Evolutionary conservation across 23 tunicate genomes (phyloP).

Genomic region (Ascidia mentula): DNA sequence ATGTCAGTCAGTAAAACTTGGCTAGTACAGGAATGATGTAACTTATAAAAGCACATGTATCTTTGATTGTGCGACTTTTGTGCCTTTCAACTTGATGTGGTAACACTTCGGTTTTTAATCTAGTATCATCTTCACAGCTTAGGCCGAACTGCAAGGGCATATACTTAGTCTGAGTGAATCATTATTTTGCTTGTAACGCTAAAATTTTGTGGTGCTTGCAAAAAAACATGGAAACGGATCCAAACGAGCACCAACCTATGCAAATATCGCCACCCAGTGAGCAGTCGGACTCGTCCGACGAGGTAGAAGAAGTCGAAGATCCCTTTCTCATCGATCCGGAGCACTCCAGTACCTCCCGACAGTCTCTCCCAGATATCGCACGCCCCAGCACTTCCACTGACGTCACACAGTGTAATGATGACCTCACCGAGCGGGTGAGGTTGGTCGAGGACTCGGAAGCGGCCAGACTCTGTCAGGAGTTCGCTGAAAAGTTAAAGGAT

Average conservation of each 20-base stretch:
- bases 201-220: too few species aligned
- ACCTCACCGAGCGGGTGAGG: neutral
- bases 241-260: neutral
- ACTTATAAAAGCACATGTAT: too few species aligned
- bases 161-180: too few species aligned
- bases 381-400: neutral
- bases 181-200: too few species aligned
- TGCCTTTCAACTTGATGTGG: too few species aligned
- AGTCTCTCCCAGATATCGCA: neutral
- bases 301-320: neutral
- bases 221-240: neutral
- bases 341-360: neutral
- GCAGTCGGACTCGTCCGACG: neutral
- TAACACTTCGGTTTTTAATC: too few species aligned
- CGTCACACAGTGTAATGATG: neutral
- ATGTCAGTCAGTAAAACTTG: too few species aligned
- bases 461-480: neutral
- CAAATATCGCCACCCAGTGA: neutral
- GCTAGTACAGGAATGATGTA: too few species aligned
- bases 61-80: too few species aligned
- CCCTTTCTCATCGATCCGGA: neutral
- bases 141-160: too few species aligned
- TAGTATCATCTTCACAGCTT: too few species aligned
- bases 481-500: neutral
- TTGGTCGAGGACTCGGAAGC: neutral